Base-by-base conservation (phyloP, 2,888 invertebrate species). In the Orchesella flavescens region DNA sequence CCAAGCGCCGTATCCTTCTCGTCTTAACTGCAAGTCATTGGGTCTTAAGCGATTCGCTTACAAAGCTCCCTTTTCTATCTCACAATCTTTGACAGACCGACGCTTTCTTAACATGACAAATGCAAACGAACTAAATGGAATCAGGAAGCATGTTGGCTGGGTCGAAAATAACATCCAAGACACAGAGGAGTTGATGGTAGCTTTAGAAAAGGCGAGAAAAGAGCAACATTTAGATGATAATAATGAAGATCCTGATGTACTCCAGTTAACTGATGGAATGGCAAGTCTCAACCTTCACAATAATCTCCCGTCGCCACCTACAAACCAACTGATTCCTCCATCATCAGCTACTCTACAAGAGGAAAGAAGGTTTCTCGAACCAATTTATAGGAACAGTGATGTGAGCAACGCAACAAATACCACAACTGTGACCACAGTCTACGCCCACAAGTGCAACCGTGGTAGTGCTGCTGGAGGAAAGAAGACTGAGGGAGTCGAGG, bases 371-470 rank as follows among this genome's bases (percentile, higher is more conserved):
- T 7, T 3, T 49, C 49, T 49, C 1, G 23, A 24, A 4, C 15
- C 34, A 1, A 21, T 34, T 34, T 34, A 4, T 7, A 24, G 24
- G 15, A 23, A n/a, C 2, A 21, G 24, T 34, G 2, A 2, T 4
- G 34, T 34, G 34, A 34, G 13, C 12, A 10, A 13, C 4, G 1
- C 15, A 15, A 21, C 19, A n/a, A 68, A 65, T n/a, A 46, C 44
- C 19, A 65, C 65, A 1, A 73, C 73, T 4, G 80, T 80, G 17
- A 80, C 80, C 57, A 80, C 80, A 34, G 74, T 80, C 4, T 80
- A 73, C 34, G 53, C 73, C 3, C 73, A 80, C 73, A 80, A 80
- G 21, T 57, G 73, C 12, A 57, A 57, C n/a, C 55, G 80, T 24
- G 21, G 15, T n/a, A 65, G 34, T 21, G 15, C n/a, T 1, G 53